Evolutionary conservation across 2,797 vertebrate genomes (phyloP), one percentile per base, ranked within the genome.

Genomic region (Sus cebifrons): DNA sequence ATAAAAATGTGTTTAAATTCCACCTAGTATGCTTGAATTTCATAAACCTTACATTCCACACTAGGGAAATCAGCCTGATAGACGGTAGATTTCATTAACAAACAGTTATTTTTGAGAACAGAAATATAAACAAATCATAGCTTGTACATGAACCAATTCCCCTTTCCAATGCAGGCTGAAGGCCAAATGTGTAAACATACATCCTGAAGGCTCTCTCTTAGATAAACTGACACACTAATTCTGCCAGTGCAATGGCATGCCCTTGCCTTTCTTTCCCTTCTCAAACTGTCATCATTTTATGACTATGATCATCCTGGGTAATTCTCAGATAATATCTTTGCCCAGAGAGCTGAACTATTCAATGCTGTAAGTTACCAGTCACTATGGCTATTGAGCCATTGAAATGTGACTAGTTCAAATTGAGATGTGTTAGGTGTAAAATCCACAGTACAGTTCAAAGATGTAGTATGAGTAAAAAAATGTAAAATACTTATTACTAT

Each of bases 51-150:
- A 11, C 70, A 91, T 93, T 94, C 75, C 11, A 62, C 58, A 52
- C 49, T 74, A 70, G 79, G n/a, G 40, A 89, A 96, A 93, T 94
- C 60, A 79, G 78, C 21, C 49, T 89, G 75, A 64, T 94, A 96
- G 83, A 81, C 96, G 91, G 75, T 97, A 96, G 71, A 96, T 96
- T 96, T 97, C 58, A 67, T 62, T 96, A 96, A 96, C 95, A 95
- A 97, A 97, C 89, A 91, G 83, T 97, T 96, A 77, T 96, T 73
- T 94, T 85, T 89, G 94, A 93, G 86, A 97, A 89, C 86, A 96
- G 86, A 97, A 96, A 95, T 97, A 89, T 93, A 96, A 97, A 97
- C 96, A 96, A 90, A 97, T 97, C 95, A 96, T 89, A 96, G 94
- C 94, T 97, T 96, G 86, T 70, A 81, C 94, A 93, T 74, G 93